phyloP scores from a whole-genome alignment of 2,888 invertebrate genomes.

The Hyppa rectilinea region DNA sequence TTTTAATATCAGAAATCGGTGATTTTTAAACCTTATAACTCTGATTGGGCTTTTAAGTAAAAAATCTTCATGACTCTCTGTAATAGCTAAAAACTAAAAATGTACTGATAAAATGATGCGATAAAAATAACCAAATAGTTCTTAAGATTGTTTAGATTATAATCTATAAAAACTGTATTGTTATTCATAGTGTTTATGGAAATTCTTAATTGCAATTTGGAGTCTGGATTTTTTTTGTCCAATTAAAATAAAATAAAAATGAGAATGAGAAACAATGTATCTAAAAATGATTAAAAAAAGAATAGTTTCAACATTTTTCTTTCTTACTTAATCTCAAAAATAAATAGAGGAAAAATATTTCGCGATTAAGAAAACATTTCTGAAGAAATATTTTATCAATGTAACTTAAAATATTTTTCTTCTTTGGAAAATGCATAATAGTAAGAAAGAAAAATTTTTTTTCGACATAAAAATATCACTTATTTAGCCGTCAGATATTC shows the following conservation, averaged over 20 bases:
- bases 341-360: neutral
- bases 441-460: too few relatives aligned
- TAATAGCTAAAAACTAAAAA: constrained; percentile 52
- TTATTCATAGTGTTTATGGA: too few relatives aligned
- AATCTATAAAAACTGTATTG: constrained; percentile 15
- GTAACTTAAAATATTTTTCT: neutral
- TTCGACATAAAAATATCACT: constrained; percentile 1
- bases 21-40: neutral
- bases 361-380: neutral
- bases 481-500: neutral
- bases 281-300: too few relatives aligned
- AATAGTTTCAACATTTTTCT: too few relatives aligned
- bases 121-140: constrained; percentile 79
- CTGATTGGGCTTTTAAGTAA: neutral
- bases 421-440: neutral
- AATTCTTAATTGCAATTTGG: too few relatives aligned
- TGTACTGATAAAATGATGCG: constrained; percentile 72
- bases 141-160: constrained; percentile 46
- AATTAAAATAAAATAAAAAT: too few relatives aligned
- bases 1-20: too few relatives aligned
- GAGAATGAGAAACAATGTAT: neutral
- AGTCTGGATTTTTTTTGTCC: too few relatives aligned
- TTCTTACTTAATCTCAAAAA: too few relatives aligned
- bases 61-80: constrained; percentile 5
- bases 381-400: neutral